These are phyloP conservation scores for Lepidothrix coronata DNA, from an alignment of 2,113 vertebrate genomes.

Conservation along the genomic window DNA sequence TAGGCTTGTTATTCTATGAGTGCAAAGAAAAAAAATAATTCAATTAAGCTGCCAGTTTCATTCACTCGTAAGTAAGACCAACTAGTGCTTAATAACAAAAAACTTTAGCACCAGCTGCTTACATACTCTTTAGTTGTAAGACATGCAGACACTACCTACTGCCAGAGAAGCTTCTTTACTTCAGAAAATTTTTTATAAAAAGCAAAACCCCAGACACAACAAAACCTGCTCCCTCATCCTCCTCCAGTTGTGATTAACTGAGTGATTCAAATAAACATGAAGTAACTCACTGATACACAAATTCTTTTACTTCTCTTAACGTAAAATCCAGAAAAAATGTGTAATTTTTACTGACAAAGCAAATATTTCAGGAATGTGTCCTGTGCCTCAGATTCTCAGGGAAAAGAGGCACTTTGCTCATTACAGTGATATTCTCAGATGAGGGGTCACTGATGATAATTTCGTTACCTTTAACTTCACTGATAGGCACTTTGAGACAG, in stretches of 20 bases:
- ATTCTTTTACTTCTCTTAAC: background rate
- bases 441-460: background rate
- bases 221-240: background rate
- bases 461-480: background rate
- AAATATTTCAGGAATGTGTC: constrained; percentile 9
- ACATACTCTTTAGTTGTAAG: background rate
- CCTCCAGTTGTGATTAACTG: background rate
- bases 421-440: background rate
- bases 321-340: background rate
- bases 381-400: background rate
- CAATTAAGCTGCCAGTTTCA: background rate
- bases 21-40: background rate
- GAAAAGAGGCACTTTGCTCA: background rate
- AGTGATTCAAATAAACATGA: background rate
- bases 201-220: background rate
- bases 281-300: background rate
- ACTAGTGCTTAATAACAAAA: background rate
- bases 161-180: background rate
- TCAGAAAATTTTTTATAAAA: background rate
- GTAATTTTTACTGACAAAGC: background rate
- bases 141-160: background rate
- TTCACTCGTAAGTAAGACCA: background rate
- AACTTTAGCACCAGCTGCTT: background rate
- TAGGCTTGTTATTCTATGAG: background rate
- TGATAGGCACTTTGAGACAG: background rate